Evolutionary conservation across 2,113 vertebrate species (phyloP), one percentile per base, ranked within the genome.

Genomic region (Nothoprocta pentlandii): DNA sequence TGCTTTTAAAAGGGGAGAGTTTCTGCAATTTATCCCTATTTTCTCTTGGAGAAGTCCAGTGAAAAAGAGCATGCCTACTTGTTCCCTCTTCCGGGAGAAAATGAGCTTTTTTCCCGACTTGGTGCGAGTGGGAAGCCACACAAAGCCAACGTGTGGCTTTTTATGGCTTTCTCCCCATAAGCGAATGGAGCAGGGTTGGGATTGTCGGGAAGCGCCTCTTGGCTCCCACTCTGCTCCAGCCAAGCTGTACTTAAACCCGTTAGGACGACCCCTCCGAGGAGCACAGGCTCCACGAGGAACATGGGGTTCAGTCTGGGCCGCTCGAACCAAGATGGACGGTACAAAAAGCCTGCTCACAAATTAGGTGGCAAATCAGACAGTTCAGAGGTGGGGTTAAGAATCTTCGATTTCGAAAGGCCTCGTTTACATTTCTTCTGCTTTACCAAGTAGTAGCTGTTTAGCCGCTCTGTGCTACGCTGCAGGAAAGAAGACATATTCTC

Each of bases 391-490:
- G 83, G 68, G 83, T 83, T 21, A 95, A 83, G 84, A 85, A 80
- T 26, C 44, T 89, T 70, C 28, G 30, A 11, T 84, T 59, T 84
- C 80, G 44, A 62, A 85, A 89, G 87, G 89, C 34, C 34, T 94
- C 90, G 96, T 47, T 87, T 96, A 96, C 93, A 78, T 95, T 85
- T 96, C 95, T 86, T 88, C 82, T 97, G 96, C 95, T 97, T 96
- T 96, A 89, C 68, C 1, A 92, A 92, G 88, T 39, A 5, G 66
- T 79, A 26, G 54, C 78, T 89, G 91, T 85, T 93, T 20, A 81
- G 94, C 96, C 94, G 68, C 95, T 91, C 85, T 87, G 32, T 64
- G n/a, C 66, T 75, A 79, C 93, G 25, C 82, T 92, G 95, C 97
- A 92, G 91, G 93, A 87, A 85, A 90, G 93, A 94, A 93, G 95